phyloP scores from a whole-genome alignment of 1,140 invertebrate genomes.

The Zaprionus ornatus region DNA sequence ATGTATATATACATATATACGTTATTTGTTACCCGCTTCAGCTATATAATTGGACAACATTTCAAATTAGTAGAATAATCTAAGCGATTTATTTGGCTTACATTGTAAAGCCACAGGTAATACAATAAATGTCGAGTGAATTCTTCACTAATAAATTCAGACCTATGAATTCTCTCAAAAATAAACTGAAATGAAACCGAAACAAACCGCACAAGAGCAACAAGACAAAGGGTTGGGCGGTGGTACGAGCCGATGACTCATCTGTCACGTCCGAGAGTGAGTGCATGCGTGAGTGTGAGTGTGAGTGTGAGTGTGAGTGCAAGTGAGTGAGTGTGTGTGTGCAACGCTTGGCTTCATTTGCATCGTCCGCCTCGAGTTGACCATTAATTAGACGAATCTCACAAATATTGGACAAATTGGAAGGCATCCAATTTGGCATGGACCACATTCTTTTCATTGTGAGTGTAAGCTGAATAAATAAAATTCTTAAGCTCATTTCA shows the following conservation, averaged over 20 bases:
- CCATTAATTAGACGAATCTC: constrained; percentile 15
- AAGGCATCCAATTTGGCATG: neutral
- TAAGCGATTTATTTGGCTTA: neutral
- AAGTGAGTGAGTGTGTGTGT: neutral
- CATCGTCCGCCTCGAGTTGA: constrained; percentile 3
- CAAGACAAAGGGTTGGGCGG: neutral
- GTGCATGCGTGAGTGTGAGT: neutral
- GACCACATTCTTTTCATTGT: neutral
- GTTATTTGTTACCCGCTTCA: neutral
- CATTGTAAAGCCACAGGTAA: neutral
- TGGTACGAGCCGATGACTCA: neutral
- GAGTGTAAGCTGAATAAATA: neutral
- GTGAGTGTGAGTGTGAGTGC: neutral
- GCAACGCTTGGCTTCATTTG: constrained; percentile 15
- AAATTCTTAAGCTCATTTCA: neutral
- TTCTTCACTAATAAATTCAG: neutral
- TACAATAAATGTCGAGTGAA: neutral
- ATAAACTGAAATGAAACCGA: neutral
- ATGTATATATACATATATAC: no score
- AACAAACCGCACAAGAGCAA: neutral
- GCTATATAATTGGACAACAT: neutral
- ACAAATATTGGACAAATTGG: constrained; percentile 19
- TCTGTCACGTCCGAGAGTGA: neutral
- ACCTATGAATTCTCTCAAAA: neutral
- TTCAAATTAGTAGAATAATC: neutral